Evolutionary conservation across 2,888 invertebrate species (phyloP).

Genomic region (Plagodis pulveraria): DNA sequence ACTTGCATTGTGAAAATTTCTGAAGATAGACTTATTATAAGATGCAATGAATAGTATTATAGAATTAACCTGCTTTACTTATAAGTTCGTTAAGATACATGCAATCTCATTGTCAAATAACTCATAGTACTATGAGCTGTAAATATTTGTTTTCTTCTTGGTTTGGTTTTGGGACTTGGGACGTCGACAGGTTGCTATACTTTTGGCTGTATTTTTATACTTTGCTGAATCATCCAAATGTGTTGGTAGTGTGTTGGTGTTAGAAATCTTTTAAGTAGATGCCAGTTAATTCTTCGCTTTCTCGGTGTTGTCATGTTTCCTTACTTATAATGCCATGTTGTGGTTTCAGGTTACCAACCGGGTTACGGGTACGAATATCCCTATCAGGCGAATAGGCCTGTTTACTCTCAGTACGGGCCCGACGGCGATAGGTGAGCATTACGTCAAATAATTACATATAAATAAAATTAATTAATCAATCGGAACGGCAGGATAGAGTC

Average conservation of each 20-base stretch:
- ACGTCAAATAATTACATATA: no score
- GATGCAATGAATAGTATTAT: no score
- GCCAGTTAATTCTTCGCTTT: neutral
- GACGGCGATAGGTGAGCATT: slow-evolving; percentile 86
- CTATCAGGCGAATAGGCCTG: slow-evolving; percentile 90
- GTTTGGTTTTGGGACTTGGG: neutral
- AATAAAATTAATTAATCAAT: no score
- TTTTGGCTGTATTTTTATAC: slow-evolving; percentile 8
- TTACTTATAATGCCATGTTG: slow-evolving; percentile 6
- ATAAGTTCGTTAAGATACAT: no score
- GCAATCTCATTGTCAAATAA: no score
- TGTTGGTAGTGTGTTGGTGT: slow-evolving; percentile 7
- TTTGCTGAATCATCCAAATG: slow-evolving; percentile 12
- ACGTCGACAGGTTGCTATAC: neutral
- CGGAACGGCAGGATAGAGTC: no score
- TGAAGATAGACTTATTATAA: no score
- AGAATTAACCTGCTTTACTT: no score
- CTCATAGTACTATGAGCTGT: no score
- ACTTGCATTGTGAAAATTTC: no score
- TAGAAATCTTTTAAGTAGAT: neutral
- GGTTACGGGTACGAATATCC: slow-evolving; percentile 88
- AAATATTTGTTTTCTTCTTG: neutral
- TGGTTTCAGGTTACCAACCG: slow-evolving; percentile 86
- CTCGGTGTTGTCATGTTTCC: slow-evolving; percentile 8
- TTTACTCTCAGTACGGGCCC: slow-evolving; percentile 91